Evolutionary conservation across 2,797 vertebrate species (phyloP), one percentile per base, ranked within the genome.

Genomic region (Fratercula arctica): DNA sequence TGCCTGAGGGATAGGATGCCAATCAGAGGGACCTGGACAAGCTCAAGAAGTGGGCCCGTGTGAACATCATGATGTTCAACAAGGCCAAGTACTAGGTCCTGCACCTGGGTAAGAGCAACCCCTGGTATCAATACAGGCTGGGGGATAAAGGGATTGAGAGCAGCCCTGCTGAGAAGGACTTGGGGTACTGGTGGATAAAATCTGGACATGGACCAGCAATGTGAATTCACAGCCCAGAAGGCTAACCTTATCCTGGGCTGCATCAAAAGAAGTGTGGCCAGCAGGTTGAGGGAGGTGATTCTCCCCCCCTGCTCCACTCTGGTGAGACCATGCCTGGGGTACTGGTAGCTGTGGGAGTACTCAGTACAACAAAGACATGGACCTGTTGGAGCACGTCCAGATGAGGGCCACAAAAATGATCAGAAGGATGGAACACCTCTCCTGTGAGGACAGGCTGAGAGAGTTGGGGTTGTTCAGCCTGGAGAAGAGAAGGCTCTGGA

Each of bases 11-110:
- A 45, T 3, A 1, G 8, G 19, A 26, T 48, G 50, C 13, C 41
- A 25, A 21, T 6, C 20, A 63, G 29, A 31, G 19, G 9, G 23
- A 39, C 39, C 10, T 25, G 13, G 24, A 56, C 29, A 39, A 63
- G 16, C 48, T 63, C 0, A 1, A 70, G 17, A 63, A 41, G 29
- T 35, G 15, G 23, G 6, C 19, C 28, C 2, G 1, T 15, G 41
- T 29, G 29, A 64, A 57, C 29, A 13, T 72, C 25, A 25, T 43
- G 43, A 43, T 6, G 20, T 56, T 56, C 16, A 63, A 41, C 29
- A 72, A 56, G 21, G 31, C 17, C 21, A 64, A 35, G 26, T 48
- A 25, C 13, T 54, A 25, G 12, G 46, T 60, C 33, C 46, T 61
- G 46, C 39, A 37, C 15, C 11, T 53, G 13, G 19, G 37, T 61